A percentile compares a stretch with the other conserved stretches of the same genome.
Conservation (phyloP, 2,113 vertebrate species). For the Nyctereutes procyonoides region DNA sequence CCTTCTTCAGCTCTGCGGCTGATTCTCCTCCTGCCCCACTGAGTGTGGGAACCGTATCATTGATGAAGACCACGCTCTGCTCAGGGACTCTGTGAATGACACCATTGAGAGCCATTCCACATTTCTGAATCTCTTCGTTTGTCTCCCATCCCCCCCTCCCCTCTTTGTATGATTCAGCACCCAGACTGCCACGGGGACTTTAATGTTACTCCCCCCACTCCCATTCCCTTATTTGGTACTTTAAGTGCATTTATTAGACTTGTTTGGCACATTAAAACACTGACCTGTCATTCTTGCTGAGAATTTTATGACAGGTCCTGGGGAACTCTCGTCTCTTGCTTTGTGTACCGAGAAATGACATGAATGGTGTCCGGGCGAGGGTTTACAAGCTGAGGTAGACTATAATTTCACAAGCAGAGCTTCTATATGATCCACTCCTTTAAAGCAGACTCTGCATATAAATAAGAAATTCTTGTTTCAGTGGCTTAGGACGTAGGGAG, state of each 20-base stretch:
- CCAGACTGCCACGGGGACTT: background rate
- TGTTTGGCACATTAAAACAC: background rate
- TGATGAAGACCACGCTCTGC: background rate
- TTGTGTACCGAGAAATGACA: slow-evolving; percentile 39
- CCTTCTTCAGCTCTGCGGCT: background rate
- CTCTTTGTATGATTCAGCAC: slow-evolving; percentile 8
- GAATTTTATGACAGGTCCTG: slow-evolving; percentile 27
- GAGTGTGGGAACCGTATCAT: slow-evolving; percentile 35
- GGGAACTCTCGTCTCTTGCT: background rate
- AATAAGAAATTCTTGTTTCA: slow-evolving; percentile 52
- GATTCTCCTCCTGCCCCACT: background rate
- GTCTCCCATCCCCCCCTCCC: background rate
- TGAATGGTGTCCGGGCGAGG: slow-evolving; percentile 36
- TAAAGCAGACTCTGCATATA: slow-evolving; percentile 17
- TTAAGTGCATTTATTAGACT: background rate
- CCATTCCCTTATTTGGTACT: background rate
- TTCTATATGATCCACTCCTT: background rate
- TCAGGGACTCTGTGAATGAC: slow-evolving; percentile 34
- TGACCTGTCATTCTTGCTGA: slow-evolving; percentile 37
- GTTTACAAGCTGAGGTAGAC: background rate
- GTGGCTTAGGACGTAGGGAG: slow-evolving; percentile 23
- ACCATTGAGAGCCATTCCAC: background rate
- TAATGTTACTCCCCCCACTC: background rate
- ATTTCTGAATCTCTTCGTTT: slow-evolving; percentile 31
- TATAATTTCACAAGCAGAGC: slow-evolving; percentile 5